These are phyloP conservation scores for Zaprionus davidi DNA, from an alignment of 1,140 invertebrate genomes.

Conservation along the genomic window DNA sequence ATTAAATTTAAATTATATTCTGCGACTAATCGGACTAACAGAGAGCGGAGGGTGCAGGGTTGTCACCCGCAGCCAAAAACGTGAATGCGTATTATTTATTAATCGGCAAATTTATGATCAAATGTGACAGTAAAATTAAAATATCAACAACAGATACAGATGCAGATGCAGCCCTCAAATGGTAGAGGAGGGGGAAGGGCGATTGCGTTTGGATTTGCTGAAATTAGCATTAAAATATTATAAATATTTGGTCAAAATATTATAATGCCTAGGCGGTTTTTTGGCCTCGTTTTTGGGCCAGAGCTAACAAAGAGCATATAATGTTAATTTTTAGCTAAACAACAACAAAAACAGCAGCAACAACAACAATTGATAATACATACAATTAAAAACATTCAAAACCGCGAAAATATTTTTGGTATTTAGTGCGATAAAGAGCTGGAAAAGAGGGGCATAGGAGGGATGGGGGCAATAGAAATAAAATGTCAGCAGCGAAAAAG, in stretches of 20 bases:
- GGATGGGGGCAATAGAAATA: constrained; percentile 12
- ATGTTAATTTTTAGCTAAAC: constrained; percentile 59
- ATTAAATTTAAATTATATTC: constrained; percentile 50
- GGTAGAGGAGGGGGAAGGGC: constrained; percentile 7
- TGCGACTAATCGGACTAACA: constrained; percentile 32
- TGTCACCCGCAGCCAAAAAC: constrained; percentile 14
- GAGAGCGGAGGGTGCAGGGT: background rate
- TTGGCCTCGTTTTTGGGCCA: constrained; percentile 34
- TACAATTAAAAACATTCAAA: constrained; percentile 76
- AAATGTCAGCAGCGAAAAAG: constrained; percentile 46
- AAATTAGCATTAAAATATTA: constrained; percentile 83
- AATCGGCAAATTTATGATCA: constrained; percentile 79
- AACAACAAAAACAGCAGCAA: constrained; percentile 9
- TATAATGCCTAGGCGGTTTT: constrained; percentile 33
- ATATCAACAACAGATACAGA: constrained; percentile 76
- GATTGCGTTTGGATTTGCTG: constrained; percentile 64
- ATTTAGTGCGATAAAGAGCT: constrained; percentile 5
- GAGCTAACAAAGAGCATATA: constrained; percentile 63
- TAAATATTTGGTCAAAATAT: constrained; percentile 80
- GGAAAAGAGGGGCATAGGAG: background rate
- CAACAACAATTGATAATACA: constrained; percentile 49
- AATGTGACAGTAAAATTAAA: constrained; percentile 80
- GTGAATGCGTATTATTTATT: constrained; percentile 61
- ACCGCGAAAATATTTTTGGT: constrained; percentile 68
- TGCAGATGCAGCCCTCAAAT: background rate